A percentile compares a stretch with the other conserved stretches of the same genome.
phyloP scores from a whole-genome alignment of 2,888 invertebrate species.

The Cotesia congregata region DNA sequence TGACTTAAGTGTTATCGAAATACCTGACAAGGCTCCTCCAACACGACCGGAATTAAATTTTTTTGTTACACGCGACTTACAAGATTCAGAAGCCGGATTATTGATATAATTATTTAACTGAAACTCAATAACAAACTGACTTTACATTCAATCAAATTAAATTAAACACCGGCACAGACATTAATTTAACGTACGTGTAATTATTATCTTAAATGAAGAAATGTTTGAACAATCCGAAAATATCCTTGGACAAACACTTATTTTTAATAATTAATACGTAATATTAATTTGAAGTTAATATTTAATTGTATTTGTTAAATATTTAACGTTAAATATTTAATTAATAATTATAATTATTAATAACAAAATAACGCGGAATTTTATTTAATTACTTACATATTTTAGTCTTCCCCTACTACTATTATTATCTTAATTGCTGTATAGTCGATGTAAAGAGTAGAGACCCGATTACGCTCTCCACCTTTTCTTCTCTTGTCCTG shows the following conservation, averaged over 20 bases:
- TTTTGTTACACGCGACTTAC: constrained; percentile 1
- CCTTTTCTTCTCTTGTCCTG: background rate
- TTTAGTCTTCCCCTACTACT: background rate
- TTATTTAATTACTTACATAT: background rate
- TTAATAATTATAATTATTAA: background rate
- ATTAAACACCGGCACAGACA: too few relatives aligned
- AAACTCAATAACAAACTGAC: too few relatives aligned
- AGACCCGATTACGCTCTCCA: background rate
- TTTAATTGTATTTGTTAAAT: too few relatives aligned
- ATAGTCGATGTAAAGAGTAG: background rate
- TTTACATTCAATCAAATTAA: too few relatives aligned
- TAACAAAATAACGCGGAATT: background rate
- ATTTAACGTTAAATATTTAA: too few relatives aligned
- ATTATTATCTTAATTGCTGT: background rate
- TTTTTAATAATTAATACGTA: too few relatives aligned
- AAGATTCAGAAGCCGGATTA: background rate
- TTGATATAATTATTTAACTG: background rate
- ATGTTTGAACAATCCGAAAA: too few relatives aligned
- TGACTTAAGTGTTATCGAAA: constrained; percentile 21
- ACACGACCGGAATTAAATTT: constrained; percentile 25
- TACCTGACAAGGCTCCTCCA: constrained; percentile 16
- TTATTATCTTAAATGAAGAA: too few relatives aligned
- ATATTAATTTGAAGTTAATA: too few relatives aligned
- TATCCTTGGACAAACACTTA: too few relatives aligned
- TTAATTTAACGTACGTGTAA: too few relatives aligned